Evolutionary conservation across 1,140 invertebrate species (phyloP).

Genomic region (Temnothorax longispinosus): DNA sequence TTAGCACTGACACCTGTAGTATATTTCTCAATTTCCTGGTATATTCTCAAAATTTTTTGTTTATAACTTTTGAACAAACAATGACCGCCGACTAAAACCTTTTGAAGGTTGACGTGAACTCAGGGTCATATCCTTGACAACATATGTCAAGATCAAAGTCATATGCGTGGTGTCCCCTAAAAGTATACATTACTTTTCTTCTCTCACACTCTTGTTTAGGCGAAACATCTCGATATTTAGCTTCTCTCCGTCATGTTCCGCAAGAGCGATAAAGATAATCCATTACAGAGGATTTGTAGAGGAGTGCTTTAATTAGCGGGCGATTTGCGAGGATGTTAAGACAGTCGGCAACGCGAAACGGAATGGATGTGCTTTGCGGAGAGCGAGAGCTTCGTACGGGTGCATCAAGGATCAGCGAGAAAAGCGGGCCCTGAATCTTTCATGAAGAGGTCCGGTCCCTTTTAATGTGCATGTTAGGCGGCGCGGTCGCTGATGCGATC

Average conservation of each 20-base stretch:
- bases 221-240: background rate
- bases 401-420: conserved; percentile 43
- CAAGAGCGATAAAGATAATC: background rate
- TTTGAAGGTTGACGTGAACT: no score
- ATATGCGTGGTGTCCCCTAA: no score
- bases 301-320: conserved; percentile 13
- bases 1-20: no score
- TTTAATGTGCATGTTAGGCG: conserved; percentile 58
- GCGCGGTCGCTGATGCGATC: conserved; percentile 58
- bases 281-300: no score
- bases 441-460: conserved; percentile 62
- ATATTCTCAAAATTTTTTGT: no score
- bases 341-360: conserved; percentile 6
- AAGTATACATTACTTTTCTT: no score
- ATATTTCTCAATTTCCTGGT: no score
- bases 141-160: no score
- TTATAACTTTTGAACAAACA: no score
- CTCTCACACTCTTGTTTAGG: background rate
- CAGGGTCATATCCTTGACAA: no score
- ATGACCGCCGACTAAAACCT: no score
- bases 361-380: conserved; percentile 23
- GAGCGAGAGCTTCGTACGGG: background rate
- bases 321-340: conserved; percentile 17
- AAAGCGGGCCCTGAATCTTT: conserved; percentile 59
- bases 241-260: background rate